phyloP scores from a whole-genome alignment of 2,113 vertebrate genomes.

The Atlantisia rogersi region DNA sequence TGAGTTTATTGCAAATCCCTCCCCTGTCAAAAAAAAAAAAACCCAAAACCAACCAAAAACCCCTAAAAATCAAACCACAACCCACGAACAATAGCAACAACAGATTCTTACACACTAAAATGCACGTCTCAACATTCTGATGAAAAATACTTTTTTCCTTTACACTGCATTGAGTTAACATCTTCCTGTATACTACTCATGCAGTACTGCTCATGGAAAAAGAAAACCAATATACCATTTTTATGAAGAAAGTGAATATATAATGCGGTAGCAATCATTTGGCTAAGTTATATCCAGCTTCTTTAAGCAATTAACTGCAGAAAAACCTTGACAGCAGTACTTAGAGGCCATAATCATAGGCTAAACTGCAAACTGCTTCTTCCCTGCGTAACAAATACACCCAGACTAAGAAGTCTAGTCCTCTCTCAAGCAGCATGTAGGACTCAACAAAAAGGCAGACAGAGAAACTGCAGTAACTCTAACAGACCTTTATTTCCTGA shows the following conservation, averaged over 20 bases:
- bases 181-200: background rate
- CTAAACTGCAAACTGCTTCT: background rate
- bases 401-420: background rate
- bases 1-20: background rate
- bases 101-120: background rate
- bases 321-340: background rate
- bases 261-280: background rate
- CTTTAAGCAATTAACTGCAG: background rate
- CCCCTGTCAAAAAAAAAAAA: rapidly evolving
- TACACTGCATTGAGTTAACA: background rate
- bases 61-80: no score
- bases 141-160: background rate
- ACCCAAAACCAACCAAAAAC: no score
- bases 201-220: background rate
- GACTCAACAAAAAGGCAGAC: background rate
- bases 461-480: background rate
- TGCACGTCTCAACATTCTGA: background rate
- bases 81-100: background rate
- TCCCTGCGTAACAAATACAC: background rate
- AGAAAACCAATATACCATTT: background rate
- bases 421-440: background rate
- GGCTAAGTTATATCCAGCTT: background rate
- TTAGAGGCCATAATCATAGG: background rate
- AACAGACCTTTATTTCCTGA: background rate
- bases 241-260: background rate